Conservation (phyloP, 2,888 invertebrate species). For the Coecobrya sp. region DNA sequence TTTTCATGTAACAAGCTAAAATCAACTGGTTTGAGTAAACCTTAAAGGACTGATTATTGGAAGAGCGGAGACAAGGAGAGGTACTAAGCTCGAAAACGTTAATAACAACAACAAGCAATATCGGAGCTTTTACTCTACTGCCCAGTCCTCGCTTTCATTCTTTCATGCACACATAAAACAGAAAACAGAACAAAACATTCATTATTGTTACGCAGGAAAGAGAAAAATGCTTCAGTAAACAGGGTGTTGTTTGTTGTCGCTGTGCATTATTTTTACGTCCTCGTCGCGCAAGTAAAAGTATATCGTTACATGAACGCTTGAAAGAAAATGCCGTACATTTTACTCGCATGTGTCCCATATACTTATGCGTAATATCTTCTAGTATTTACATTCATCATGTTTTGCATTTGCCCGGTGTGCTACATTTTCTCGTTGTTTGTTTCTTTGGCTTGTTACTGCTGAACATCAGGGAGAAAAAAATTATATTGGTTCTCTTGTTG, state of each 20-base stretch:
- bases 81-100: background rate
- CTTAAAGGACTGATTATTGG: background rate
- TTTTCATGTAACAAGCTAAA: background rate
- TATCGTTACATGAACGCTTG: background rate
- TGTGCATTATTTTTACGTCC: constrained; percentile 51
- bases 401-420: too few relatives aligned
- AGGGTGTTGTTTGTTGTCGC: constrained; percentile 47
- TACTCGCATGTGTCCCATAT: too few relatives aligned
- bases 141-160: background rate
- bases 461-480: constrained; percentile 52
- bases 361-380: background rate
- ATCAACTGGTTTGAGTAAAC: constrained; percentile 13
- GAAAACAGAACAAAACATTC: constrained; percentile 26
- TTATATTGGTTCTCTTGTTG: background rate
- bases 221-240: constrained; percentile 43
- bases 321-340: background rate
- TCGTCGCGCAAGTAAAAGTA: constrained; percentile 10
- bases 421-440: constrained; percentile 17
- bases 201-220: background rate
- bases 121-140: background rate
- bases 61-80: background rate
- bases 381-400: background rate
- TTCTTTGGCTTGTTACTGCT: constrained; percentile 52
- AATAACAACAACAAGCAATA: background rate
- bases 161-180: background rate